Percentiles rank a stretch among this genome's conserved stretches.
phyloP scores from a whole-genome alignment of 2,888 invertebrate genomes.

The Creontiades dilutus region DNA sequence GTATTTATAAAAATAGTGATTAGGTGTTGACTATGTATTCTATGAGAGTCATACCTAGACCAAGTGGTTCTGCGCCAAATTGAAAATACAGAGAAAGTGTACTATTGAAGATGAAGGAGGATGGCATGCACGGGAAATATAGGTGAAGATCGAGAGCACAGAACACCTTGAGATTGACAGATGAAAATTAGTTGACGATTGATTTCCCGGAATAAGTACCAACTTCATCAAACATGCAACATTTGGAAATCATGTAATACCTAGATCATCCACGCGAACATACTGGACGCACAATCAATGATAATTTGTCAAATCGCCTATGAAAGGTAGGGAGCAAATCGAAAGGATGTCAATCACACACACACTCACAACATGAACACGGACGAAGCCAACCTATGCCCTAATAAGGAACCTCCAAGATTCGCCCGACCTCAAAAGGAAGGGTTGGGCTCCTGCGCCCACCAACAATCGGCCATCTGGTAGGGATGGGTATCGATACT shows the following conservation, averaged over 20 bases:
- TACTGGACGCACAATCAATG: neutral
- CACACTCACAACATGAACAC: too few species aligned
- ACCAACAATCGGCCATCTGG: neutral
- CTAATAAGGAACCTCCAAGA: slow-evolving; percentile 51
- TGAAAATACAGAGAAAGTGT: slow-evolving; percentile 8
- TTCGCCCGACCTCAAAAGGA: neutral
- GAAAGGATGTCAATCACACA: slow-evolving; percentile 6
- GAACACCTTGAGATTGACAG: neutral
- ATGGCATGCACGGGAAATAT: slow-evolving; percentile 47
- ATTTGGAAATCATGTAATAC: neutral
- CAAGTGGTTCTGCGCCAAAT: neutral
- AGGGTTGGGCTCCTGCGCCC: neutral
- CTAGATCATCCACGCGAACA: slow-evolving; percentile 21
- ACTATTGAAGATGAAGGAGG: neutral
- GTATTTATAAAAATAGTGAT: neutral
- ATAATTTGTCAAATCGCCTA: neutral
- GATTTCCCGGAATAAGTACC: neutral
- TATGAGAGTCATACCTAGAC: slow-evolving; percentile 26
- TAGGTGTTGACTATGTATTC: neutral
- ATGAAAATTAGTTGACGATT: neutral
- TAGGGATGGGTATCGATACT: too few species aligned
- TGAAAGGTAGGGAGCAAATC: neutral
- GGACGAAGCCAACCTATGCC: slow-evolving; percentile 35
- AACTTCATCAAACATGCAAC: neutral
- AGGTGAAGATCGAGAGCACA: neutral